These are phyloP conservation scores for Thymelicus lineola DNA, from an alignment of 2,888 invertebrate species.

Conservation along the genomic window DNA sequence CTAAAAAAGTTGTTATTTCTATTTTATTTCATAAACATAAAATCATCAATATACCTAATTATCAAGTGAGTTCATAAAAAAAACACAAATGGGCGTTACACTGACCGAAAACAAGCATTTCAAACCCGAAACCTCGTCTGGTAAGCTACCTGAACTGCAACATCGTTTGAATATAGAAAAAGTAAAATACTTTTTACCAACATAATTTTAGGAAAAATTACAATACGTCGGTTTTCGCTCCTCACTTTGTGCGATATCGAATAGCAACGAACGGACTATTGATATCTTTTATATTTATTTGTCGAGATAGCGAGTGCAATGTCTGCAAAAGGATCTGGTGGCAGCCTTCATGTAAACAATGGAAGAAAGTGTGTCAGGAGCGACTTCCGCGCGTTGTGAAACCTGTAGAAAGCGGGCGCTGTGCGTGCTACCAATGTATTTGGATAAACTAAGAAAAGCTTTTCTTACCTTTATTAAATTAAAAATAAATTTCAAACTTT, in stretches of 20 bases:
- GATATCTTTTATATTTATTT: background rate
- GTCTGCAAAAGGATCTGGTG: slow-evolving; percentile 25
- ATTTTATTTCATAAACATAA: too few species aligned
- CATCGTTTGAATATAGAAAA: too few species aligned
- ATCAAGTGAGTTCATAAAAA: too few species aligned
- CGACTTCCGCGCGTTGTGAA: slow-evolving; percentile 52
- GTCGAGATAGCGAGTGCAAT: background rate
- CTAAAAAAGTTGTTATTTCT: too few species aligned
- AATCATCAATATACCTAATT: too few species aligned
- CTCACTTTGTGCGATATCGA: background rate
- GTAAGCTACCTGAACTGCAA: background rate
- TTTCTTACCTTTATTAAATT: background rate
- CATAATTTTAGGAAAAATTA: too few species aligned
- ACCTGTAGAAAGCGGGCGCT: slow-evolving; percentile 56
- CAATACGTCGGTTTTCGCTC: background rate
- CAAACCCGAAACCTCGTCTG: too few species aligned
- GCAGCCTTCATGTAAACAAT: slow-evolving; percentile 51
- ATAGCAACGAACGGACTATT: background rate
- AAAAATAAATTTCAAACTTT: too few species aligned
- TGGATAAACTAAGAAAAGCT: background rate
- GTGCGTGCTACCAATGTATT: slow-evolving; percentile 10
- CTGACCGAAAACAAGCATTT: too few species aligned
- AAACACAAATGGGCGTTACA: too few species aligned
- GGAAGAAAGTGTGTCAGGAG: slow-evolving; percentile 66
- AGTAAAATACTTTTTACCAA: too few species aligned